Percentiles rank a stretch among this genome's conserved stretches.
Evolutionary conservation across 2,797 vertebrate species (phyloP).

Genomic region (Pangasius djambal): DNA sequence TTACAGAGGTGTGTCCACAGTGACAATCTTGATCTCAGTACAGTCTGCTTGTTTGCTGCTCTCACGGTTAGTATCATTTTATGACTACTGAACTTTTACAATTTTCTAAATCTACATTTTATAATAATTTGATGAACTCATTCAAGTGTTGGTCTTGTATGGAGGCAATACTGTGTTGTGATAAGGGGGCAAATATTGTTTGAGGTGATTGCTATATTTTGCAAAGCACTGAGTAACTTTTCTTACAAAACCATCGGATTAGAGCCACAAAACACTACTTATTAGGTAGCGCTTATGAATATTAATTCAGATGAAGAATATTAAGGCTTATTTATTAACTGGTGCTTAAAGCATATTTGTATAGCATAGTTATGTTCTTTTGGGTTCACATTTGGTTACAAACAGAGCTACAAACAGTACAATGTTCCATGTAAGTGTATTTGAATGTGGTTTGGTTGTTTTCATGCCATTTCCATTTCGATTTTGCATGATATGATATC

Average conservation of each 20-base stretch:
- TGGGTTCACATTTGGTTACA: neutral
- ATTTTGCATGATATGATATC: neutral
- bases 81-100: neutral
- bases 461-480: neutral
- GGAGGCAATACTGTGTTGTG: neutral
- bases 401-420: neutral
- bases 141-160: neutral
- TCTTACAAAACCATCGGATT: neutral
- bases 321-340: neutral
- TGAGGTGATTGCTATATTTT: neutral
- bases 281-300: neutral
- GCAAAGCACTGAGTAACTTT: neutral
- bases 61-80: conserved; percentile 36
- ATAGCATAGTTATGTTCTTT: neutral
- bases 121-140: neutral
- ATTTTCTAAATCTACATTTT: neutral
- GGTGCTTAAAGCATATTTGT: neutral
- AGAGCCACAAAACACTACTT: neutral
- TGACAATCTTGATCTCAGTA: neutral
- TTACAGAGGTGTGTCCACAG: neutral
- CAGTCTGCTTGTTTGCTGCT: neutral
- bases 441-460: neutral
- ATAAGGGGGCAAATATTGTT: neutral
- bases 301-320: neutral
- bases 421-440: neutral